Base-by-base conservation (phyloP, 92 coral and sea anemone species). In the Bergia puertoricense region DNA sequence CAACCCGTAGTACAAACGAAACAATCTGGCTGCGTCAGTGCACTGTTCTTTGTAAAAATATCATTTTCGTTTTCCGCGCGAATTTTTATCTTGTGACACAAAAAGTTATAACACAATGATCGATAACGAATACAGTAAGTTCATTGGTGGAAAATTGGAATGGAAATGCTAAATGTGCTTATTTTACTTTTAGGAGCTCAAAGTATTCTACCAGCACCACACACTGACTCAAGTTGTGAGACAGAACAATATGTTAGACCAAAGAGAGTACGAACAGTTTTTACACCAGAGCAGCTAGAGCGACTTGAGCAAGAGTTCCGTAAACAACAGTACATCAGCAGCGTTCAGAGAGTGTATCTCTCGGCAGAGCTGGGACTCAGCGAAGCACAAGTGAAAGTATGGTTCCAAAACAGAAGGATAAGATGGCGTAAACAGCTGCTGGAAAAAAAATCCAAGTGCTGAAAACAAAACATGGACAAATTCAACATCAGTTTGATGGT, bases 321-420 rank as follows among this genome's bases (percentile, higher is more conserved):
- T 89, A 79, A 56, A 67, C 94, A 94, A 69, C 95, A 94, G 43
- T 94, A 92, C 81, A 89, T 94, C 56, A 91, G 95, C 51, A 92
- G 94, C 30, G 97, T 92, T 3, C 93, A 93, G 91, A 80, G 97
- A 77, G 91, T 91, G 20, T 91, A 89, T 78, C 92, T 94, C 54
- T 94, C 95, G 23, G 88, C 93, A 10, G 95, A 94, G 38, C 92
- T 94, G 40, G 94, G 91, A 45, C 94, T 94, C 20, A 92, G 93
- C 36, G 97, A 94, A 73, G 88, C 95, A 4, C 97, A 94, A 78
- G 97, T 94, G 69, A 94, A 94, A 74, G 94, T 94, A 11, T 94
- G 97, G 97, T 94, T 94, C 42, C 97, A 94, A 88, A 94, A 94
- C 73, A 57, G 97, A 80, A 82, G 97, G 72, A 94, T 94, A 62